Conservation (phyloP, 2,113 vertebrate species). For the Rhineura floridana region DNA sequence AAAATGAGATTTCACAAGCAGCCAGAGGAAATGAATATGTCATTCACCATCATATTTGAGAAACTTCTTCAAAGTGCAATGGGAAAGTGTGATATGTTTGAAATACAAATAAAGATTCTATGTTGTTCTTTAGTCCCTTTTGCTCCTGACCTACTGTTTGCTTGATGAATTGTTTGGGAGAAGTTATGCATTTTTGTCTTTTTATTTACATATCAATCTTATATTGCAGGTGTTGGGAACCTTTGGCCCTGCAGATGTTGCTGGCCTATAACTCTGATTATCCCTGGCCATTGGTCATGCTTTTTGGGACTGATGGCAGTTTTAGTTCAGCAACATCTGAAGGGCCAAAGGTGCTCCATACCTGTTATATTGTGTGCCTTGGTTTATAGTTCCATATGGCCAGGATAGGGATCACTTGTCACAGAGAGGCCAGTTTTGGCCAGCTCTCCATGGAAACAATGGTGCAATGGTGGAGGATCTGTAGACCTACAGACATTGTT, state of each 20-base stretch:
- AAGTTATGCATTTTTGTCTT: neutral
- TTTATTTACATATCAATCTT: too few relatives aligned
- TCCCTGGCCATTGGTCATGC: too few relatives aligned
- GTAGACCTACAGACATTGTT: too few relatives aligned
- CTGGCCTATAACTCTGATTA: too few relatives aligned
- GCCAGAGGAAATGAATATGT: conserved; percentile 47
- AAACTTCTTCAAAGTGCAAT: conserved; percentile 39
- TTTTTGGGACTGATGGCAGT: too few relatives aligned
- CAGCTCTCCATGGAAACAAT: neutral
- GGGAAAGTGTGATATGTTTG: conserved; percentile 29
- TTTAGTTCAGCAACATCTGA: too few relatives aligned
- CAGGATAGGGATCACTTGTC: neutral
- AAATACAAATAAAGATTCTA: conserved; percentile 54
- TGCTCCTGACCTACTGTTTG: neutral
- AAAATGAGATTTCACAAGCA: conserved; percentile 60
- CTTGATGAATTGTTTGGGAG: neutral
- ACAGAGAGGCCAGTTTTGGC: neutral
- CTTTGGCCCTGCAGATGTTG: too few relatives aligned
- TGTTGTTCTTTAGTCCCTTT: neutral
- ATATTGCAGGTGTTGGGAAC: too few relatives aligned
- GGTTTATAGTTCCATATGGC: neutral
- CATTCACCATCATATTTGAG: conserved; percentile 48
- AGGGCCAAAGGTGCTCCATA: too few relatives aligned
- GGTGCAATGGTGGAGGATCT: too few relatives aligned
- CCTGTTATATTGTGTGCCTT: neutral